These are phyloP conservation scores for Nothocercus julius DNA, from an alignment of 2,113 vertebrate species.

Conservation along the genomic window DNA sequence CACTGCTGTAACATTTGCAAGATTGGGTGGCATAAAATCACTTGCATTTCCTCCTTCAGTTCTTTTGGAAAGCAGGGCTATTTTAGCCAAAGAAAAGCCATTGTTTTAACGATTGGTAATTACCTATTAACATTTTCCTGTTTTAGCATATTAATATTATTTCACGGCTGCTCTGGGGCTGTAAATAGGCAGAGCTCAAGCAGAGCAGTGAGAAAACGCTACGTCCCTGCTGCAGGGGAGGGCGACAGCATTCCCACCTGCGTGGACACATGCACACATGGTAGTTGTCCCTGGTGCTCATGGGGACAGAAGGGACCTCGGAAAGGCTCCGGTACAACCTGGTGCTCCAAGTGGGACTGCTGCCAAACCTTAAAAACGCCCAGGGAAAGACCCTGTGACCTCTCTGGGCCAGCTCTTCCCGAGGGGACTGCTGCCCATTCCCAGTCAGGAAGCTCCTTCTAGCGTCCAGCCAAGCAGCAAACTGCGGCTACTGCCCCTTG, in stretches of 20 bases:
- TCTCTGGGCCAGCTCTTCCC: background rate
- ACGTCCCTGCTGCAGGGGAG: background rate
- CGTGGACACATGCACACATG: too few species aligned
- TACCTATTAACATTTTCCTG: background rate
- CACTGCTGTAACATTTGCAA: background rate
- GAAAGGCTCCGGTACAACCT: background rate
- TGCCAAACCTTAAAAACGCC: background rate
- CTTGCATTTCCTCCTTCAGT: background rate
- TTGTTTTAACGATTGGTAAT: background rate
- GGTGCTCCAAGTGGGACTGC: background rate
- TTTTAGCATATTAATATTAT: background rate
- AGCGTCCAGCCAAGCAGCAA: background rate
- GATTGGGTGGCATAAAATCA: background rate
- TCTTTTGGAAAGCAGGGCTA: background rate
- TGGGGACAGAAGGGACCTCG: background rate
- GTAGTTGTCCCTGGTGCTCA: background rate
- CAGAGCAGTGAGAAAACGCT: background rate
- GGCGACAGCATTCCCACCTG: background rate
- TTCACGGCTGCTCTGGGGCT: background rate
- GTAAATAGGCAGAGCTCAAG: background rate
- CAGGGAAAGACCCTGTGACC: background rate
- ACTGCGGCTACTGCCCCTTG: background rate
- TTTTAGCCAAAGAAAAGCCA: constrained; percentile 1
- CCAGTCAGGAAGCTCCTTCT: background rate
- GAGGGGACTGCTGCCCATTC: background rate